A percentile compares a stretch with the other conserved stretches of the same genome.
These are phyloP conservation scores for Pelvicachromis taeniatus DNA, from an alignment of 2,113 vertebrate genomes.

Conservation along the genomic window DNA sequence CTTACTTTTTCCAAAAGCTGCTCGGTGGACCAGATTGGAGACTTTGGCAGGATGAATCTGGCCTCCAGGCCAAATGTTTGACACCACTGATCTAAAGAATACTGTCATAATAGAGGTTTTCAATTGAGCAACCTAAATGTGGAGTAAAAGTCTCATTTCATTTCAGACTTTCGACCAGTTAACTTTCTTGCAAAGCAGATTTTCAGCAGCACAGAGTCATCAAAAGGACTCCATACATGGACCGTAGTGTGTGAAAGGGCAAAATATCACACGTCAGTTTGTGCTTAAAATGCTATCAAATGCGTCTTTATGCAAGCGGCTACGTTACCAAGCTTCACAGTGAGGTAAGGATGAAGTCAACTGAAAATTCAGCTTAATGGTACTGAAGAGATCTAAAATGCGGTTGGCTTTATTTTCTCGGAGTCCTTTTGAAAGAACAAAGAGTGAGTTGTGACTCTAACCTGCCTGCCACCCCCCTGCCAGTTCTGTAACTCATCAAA, in stretches of 20 bases:
- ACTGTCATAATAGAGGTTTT: background rate
- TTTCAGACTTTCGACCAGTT: background rate
- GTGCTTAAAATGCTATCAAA: background rate
- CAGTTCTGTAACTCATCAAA: constrained; percentile 43
- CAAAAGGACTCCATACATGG: background rate
- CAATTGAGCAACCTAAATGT: background rate
- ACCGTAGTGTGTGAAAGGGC: background rate
- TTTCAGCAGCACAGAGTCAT: background rate
- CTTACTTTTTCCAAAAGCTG: background rate
- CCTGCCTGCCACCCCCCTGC: background rate
- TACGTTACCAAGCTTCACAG: background rate
- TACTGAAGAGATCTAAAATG: background rate
- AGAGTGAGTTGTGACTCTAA: background rate
- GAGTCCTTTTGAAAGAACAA: constrained; percentile 16
- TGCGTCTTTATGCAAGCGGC: background rate
- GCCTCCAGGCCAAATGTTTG: background rate
- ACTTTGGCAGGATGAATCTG: background rate
- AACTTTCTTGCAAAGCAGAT: background rate
- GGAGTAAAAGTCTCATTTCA: background rate
- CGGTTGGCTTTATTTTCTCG: background rate
- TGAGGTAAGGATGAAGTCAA: background rate
- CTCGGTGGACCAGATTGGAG: background rate
- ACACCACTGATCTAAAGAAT: background rate
- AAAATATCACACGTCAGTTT: background rate
- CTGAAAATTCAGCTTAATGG: background rate